These are phyloP conservation scores for Caenorhabditis parvicauda DNA, from an alignment of 2,888 invertebrate species.

Conservation along the genomic window DNA sequence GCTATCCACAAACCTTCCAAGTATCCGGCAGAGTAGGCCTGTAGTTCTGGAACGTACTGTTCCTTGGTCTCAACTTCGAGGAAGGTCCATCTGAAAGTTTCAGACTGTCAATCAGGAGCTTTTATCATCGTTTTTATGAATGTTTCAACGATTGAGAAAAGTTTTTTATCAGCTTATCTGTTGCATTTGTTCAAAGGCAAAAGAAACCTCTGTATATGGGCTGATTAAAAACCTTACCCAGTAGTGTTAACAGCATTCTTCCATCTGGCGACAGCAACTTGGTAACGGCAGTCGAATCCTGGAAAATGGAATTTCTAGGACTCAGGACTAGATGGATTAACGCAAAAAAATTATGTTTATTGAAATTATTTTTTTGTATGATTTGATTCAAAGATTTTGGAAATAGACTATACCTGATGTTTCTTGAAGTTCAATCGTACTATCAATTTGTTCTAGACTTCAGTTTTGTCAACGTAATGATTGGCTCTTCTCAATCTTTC, in stretches of 20 bases:
- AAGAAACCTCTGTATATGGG: neutral
- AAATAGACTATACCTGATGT: too few relatives aligned
- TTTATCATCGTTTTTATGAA: neutral
- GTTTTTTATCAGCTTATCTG: neutral
- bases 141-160: neutral
- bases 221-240: constrained; percentile 28
- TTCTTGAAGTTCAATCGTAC: too few relatives aligned
- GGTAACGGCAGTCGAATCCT: constrained; percentile 48
- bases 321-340: too few relatives aligned
- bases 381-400: too few relatives aligned
- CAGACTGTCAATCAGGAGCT: neutral
- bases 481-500: too few relatives aligned
- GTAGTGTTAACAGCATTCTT: constrained; percentile 56
- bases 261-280: constrained; percentile 58
- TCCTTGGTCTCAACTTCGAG: constrained; percentile 51
- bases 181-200: neutral
- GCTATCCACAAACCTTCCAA: constrained; percentile 40
- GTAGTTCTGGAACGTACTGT: constrained; percentile 40
- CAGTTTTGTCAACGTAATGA: too few relatives aligned
- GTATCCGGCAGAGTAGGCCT: constrained; percentile 60
- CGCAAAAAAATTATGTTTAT: neutral
- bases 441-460: too few relatives aligned
- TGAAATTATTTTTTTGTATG: neutral
- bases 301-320: constrained; percentile 5
- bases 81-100: constrained; percentile 41